These are phyloP conservation scores for Troides helena DNA, from an alignment of 2,888 invertebrate genomes.

Conservation along the genomic window DNA sequence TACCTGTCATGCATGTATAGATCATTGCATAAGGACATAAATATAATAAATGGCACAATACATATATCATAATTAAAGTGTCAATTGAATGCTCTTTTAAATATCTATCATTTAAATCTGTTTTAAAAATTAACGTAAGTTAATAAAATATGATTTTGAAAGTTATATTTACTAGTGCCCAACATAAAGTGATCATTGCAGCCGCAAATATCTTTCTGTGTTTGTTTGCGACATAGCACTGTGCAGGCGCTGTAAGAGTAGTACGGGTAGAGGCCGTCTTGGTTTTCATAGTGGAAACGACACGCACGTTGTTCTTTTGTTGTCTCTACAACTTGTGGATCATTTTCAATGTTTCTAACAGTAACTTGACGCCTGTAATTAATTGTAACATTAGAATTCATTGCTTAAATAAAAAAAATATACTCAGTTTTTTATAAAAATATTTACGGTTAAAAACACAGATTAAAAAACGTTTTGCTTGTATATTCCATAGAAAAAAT, in stretches of 20 bases:
- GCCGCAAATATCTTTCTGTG: constrained; percentile 81
- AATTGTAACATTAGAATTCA: not conserved
- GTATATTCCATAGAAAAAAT: too few species aligned
- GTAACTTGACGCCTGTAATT: constrained; percentile 72
- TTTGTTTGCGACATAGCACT: constrained; percentile 84
- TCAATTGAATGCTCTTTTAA: not conserved
- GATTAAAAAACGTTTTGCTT: too few species aligned
- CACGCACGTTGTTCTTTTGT: constrained; percentile 84
- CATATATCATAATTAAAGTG: not conserved
- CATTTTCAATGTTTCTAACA: constrained; percentile 84
- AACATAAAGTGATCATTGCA: constrained; percentile 87
- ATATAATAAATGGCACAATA: not conserved
- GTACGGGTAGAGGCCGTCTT: constrained; percentile 80
- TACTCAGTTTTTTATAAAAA: not conserved
- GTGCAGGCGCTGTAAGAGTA: constrained; percentile 88
- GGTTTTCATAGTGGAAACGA: constrained; percentile 84
- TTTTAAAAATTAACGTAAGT: not conserved
- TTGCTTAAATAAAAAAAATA: too few species aligned
- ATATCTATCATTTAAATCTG: not conserved
- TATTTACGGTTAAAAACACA: not conserved
- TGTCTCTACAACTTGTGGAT: constrained; percentile 81
- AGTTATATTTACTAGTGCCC: constrained; percentile 70
- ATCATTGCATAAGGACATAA: not conserved
- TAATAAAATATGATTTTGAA: not conserved
- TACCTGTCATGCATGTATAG: constrained; percentile 53